Base-by-base conservation (phyloP, 2,797 vertebrate genomes). In the Poeciliopsis presidionis region DNA sequence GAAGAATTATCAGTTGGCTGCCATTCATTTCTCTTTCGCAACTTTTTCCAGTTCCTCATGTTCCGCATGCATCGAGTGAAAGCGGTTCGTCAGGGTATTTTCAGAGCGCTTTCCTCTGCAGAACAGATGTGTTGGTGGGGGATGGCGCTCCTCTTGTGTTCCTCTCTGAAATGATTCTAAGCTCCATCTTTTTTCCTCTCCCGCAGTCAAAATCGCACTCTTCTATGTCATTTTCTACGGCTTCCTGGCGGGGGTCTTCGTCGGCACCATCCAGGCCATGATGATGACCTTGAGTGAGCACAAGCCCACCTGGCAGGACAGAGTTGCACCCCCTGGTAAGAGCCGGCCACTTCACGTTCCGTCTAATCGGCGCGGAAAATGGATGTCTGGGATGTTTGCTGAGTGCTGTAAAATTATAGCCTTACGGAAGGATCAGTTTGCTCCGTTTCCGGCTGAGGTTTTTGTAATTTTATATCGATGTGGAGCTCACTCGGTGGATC, bases 261-360 rank as follows among this genome's bases (percentile, higher is more conserved):
- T 99, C 0, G 98, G 98, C 76, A 99, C 98, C 94, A 99, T 99
- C 91, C 97, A 99, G 76, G 97, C 97, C 81, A 77, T 99, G 95
- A 94, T 99, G 82, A 96, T 99, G 73, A 99, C 98, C 39, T 90
- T 99, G 89, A 98, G 96, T 67, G 92, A 95, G 75, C 97, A 97
- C 93, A 97, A 97, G 92, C 98, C 98, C 90, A 99, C 97, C 76
- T 99, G 98, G 94, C 98, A 99, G 94, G 98, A 99, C 94, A 93
- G 98, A 81, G 96, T 99, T 28, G 96, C 97, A 74, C 98, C 98
- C 41, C 98, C 98, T 93, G 98, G 98, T 99, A 97, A 95, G 88
- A 74, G 6, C 14, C 0, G 5, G 20, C 1, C 1, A 18, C 28
- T 30, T 46, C 18, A 36, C 57, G 12, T 8, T 57, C 41, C 39